A percentile compares a stretch with the other conserved stretches of the same genome.
phyloP scores from a whole-genome alignment of 2,888 invertebrate genomes.

The Serrognathus titanus region DNA sequence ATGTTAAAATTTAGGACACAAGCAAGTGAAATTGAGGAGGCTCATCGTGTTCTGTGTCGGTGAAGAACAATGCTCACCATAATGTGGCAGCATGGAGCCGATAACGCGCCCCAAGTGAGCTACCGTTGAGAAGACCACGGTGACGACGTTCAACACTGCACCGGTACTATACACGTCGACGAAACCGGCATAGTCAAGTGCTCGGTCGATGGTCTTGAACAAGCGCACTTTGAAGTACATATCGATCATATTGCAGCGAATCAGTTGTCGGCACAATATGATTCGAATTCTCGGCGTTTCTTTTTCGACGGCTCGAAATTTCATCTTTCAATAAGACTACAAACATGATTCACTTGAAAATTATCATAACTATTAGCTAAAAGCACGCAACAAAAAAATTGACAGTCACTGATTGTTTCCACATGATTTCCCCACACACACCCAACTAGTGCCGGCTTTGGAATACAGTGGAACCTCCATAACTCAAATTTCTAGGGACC shows the following conservation, averaged over 20 bases:
- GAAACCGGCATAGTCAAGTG: slow-evolving; percentile 18
- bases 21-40: too few species aligned
- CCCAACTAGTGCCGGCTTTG: too few species aligned
- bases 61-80: slow-evolving; percentile 32
- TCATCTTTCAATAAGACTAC: not conserved
- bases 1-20: too few species aligned
- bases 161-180: slow-evolving; percentile 23
- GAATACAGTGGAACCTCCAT: too few species aligned
- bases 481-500: too few species aligned
- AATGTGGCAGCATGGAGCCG: slow-evolving; percentile 45
- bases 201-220: slow-evolving; percentile 19
- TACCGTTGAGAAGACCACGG: slow-evolving; percentile 24
- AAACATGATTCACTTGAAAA: not conserved
- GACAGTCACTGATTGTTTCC: too few species aligned
- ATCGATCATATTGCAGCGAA: slow-evolving; percentile 8
- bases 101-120: slow-evolving; percentile 37
- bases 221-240: slow-evolving; percentile 20
- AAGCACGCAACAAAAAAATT: too few species aligned
- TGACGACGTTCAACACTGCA: slow-evolving; percentile 21
- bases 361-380: too few species aligned
- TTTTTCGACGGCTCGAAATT: not conserved
- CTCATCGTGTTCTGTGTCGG: too few species aligned
- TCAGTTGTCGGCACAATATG: not conserved
- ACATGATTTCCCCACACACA: too few species aligned
- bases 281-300: not conserved